Evolutionary conservation across 2,797 vertebrate genomes (phyloP).

Genomic region (Catharus ustulatus): DNA sequence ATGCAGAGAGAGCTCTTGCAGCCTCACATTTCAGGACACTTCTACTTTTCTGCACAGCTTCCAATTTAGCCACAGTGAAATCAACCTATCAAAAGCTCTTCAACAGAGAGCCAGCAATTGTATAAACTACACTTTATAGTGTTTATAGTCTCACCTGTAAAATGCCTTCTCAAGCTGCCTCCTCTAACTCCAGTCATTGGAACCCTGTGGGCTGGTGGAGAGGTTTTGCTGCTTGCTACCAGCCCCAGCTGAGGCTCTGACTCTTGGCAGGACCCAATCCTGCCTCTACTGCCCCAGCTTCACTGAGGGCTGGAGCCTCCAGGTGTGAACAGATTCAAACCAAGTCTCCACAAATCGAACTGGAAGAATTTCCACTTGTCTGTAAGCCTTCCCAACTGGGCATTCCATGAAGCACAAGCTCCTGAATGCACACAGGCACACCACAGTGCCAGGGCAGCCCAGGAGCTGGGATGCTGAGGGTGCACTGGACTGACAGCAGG

Average conservation of each 20-base stretch:
- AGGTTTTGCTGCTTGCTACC: background rate
- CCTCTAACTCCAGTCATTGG: background rate
- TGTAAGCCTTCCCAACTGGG: background rate
- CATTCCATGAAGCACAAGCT: background rate
- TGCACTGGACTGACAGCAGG: background rate
- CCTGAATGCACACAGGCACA: background rate
- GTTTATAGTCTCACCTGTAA: background rate
- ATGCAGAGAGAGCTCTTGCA: background rate
- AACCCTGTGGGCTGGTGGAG: background rate
- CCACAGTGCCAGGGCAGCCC: background rate
- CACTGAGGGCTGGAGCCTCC: background rate
- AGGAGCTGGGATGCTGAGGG: background rate
- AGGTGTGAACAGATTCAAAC: background rate
- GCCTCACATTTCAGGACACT: background rate
- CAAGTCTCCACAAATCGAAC: background rate
- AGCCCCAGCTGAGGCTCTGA: background rate
- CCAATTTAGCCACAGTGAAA: background rate
- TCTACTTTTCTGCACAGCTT: background rate
- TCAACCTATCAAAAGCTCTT: background rate
- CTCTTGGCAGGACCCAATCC: background rate
- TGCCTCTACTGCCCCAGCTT: background rate
- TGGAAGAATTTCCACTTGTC: background rate
- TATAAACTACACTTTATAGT: background rate
- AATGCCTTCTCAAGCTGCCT: background rate
- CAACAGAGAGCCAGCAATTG: background rate